These are phyloP conservation scores for Sinocyclocheilus maitianheensis DNA, from an alignment of 2,113 vertebrate species.

Conservation along the genomic window DNA sequence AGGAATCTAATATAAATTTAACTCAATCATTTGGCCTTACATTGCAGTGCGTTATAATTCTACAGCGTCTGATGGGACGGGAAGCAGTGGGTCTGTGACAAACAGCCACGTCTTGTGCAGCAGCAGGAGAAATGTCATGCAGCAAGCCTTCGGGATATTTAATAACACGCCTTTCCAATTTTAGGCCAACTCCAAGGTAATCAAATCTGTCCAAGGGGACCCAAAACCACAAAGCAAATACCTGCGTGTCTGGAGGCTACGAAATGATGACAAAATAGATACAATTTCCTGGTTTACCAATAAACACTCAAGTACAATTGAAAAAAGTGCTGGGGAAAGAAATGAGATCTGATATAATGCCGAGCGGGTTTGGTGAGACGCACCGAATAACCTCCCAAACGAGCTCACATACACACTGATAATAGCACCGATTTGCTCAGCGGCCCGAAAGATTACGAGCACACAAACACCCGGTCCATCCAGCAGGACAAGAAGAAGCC, in stretches of 20 bases:
- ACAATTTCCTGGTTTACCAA: constrained; percentile 27
- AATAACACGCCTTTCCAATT: constrained; percentile 24
- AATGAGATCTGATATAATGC: not conserved
- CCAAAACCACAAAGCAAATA: constrained; percentile 20
- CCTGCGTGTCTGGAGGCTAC: not conserved
- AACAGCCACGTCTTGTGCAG: not conserved
- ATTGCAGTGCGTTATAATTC: no score
- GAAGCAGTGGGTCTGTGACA: not conserved
- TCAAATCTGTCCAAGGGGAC: constrained; percentile 19
- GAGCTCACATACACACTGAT: not conserved
- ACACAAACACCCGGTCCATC: not conserved
- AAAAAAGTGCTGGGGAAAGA: not conserved
- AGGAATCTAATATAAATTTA: not conserved
- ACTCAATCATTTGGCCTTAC: not conserved
- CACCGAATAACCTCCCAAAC: not conserved
- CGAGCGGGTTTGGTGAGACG: not conserved
- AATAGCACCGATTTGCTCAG: not conserved
- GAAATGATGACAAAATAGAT: constrained; percentile 32
- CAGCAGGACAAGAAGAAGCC: no score
- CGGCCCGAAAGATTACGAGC: not conserved
- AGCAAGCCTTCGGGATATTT: not conserved
- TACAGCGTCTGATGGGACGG: not conserved
- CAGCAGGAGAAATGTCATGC: constrained; percentile 2
- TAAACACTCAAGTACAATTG: not conserved
- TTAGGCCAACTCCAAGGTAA: constrained; percentile 23